Percentiles rank a stretch among this genome's conserved stretches.
Evolutionary conservation across 2,888 invertebrate species (phyloP).

Genomic region (Sphaerophoria taeniata): DNA sequence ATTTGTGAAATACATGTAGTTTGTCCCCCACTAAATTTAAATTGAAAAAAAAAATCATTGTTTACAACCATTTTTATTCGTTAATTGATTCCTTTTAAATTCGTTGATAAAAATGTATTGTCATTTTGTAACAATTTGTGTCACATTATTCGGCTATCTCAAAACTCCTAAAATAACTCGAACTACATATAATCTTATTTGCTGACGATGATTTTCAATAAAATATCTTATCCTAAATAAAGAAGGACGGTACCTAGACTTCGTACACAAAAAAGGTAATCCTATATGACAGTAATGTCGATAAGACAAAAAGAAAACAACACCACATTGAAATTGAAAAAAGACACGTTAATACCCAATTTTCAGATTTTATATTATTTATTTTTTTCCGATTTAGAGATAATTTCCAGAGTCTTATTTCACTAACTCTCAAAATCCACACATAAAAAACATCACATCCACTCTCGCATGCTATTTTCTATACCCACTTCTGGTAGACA

Average conservation of each 20-base stretch:
- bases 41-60: no score
- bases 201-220: background rate
- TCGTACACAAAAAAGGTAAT: background rate
- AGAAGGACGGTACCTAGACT: background rate
- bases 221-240: background rate
- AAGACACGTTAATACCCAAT: slow-evolving; percentile 52
- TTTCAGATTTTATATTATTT: slow-evolving; percentile 52
- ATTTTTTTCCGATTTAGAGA: slow-evolving; percentile 51
- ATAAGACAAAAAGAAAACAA: slow-evolving; percentile 23
- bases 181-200: background rate
- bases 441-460: slow-evolving; percentile 38
- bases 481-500: slow-evolving; percentile 17
- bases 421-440: slow-evolving; percentile 48
- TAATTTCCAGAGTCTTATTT: slow-evolving; percentile 56
- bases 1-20: no score
- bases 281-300: background rate
- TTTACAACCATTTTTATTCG: no score
- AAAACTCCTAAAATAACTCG: background rate
- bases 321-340: slow-evolving; percentile 40
- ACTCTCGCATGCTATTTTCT: slow-evolving; percentile 3
- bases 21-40: no score
- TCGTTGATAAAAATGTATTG: no score
- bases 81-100: no score
- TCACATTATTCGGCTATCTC: background rate
- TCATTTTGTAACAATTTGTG: no score